Evolutionary conservation across 1,140 invertebrate genomes (phyloP).

Genomic region (Micrasema longulum): DNA sequence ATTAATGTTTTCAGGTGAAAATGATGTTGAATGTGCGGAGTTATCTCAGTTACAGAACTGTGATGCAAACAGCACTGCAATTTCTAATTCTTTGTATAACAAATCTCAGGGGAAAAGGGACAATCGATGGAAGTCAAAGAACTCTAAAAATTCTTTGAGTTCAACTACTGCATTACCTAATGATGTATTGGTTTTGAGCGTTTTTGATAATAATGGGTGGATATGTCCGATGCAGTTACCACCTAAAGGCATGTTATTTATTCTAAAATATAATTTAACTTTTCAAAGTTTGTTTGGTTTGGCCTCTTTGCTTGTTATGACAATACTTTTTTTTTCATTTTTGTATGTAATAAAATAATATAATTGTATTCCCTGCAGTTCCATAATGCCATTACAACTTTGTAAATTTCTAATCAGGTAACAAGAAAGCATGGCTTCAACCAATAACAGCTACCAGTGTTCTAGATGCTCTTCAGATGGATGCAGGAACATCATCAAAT

Average conservation of each 20-base stretch:
- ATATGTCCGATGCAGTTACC: conserved; percentile 50
- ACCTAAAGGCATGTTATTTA: conserved; percentile 37
- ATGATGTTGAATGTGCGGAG: conserved; percentile 80
- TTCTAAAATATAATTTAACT: too few species aligned
- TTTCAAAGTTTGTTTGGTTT: too few species aligned
- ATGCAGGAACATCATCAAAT: conserved; percentile 36
- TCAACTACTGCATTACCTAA: conserved; percentile 32
- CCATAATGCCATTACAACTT: too few species aligned
- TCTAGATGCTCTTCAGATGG: conserved; percentile 49
- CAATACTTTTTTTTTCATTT: too few species aligned
- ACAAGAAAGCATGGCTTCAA: conserved; percentile 43
- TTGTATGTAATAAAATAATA: too few species aligned
- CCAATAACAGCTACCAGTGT: conserved; percentile 51
- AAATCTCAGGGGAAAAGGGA: conserved; percentile 30
- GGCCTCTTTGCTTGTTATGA: too few species aligned
- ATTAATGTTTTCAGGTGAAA: conserved; percentile 71
- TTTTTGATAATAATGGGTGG: conserved; percentile 54
- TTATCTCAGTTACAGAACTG: conserved; percentile 65
- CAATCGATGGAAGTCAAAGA: conserved; percentile 34
- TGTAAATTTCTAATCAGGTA: conserved; percentile 17
- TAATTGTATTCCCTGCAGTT: too few species aligned
- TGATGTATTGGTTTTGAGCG: conserved; percentile 46
- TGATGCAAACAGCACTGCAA: conserved; percentile 46
- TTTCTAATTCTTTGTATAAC: conserved; percentile 45
- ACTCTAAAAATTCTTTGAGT: conserved; percentile 21